Conservation (phyloP, 2,888 invertebrate genomes). For the Amiota mariae region DNA sequence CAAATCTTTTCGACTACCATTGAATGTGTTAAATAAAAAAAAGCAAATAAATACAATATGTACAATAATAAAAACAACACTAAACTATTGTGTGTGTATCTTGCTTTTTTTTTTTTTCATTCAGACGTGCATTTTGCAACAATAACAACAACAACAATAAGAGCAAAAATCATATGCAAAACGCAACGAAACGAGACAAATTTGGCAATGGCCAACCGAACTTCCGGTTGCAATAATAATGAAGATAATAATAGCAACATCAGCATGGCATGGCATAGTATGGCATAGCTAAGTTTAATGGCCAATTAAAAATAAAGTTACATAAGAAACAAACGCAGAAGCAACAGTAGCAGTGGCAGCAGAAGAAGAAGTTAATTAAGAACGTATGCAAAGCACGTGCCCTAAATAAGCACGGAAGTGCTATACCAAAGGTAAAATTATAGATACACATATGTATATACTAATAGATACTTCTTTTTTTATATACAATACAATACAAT, state of each 20-base stretch:
- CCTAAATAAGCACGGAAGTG: conserved; percentile 1
- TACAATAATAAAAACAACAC: no score
- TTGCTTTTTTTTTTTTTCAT: no score
- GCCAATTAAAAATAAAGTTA: not conserved
- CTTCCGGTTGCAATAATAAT: conserved; percentile 18
- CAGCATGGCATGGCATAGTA: no score
- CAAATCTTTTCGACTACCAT: no score
- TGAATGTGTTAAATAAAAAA: no score
- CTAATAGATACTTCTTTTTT: not conserved
- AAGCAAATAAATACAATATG: no score
- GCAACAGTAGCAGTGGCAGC: not conserved
- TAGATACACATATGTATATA: not conserved
- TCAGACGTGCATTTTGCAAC: no score
- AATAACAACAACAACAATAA: not conserved
- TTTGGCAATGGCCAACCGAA: conserved; percentile 14
- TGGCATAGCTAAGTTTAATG: not conserved
- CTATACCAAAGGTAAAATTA: not conserved
- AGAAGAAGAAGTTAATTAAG: not conserved
- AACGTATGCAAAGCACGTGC: conserved; percentile 18
- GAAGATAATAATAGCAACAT: conserved; percentile 1
- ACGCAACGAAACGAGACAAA: conserved; percentile 22
- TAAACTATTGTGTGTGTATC: no score
- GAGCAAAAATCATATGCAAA: conserved; percentile 11
- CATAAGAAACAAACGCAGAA: not conserved
- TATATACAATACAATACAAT: not conserved